Evolutionary conservation across 37 sponge, comb jelly and placozoan genomes (phyloP).

Genomic region (Spongilla lacustris): DNA sequence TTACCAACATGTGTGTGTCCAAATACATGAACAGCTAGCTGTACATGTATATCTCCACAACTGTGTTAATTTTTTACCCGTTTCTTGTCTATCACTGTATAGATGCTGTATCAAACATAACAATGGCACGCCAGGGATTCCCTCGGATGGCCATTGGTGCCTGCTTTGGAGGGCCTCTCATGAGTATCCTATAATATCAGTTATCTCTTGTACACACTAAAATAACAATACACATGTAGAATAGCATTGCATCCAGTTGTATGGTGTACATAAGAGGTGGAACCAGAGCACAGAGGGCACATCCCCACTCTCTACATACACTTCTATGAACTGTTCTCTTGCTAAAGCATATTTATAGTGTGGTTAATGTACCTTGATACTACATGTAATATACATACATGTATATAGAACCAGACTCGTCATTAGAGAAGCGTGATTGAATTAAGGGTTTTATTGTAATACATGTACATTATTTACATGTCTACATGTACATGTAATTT

Average conservation of each 20-base stretch:
- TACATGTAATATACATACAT: too few relatives aligned
- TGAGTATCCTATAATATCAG: slow-evolving; percentile 84
- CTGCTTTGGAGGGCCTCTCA: slow-evolving; percentile 95
- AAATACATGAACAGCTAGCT: not conserved
- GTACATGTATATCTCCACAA: not conserved
- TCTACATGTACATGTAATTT: too few relatives aligned
- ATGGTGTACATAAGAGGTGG: not conserved
- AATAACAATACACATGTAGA: too few relatives aligned
- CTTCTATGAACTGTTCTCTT: too few relatives aligned
- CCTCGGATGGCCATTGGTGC: slow-evolving; percentile 97
- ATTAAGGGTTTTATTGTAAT: too few relatives aligned
- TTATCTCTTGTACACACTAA: not conserved
- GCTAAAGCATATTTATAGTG: too few relatives aligned
- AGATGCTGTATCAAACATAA: slow-evolving; percentile 95
- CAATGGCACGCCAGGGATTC: slow-evolving; percentile 96
- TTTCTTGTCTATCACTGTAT: not conserved
- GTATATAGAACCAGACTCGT: too few relatives aligned
- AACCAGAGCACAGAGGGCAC: too few relatives aligned
- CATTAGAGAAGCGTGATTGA: not conserved
- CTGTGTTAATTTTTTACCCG: not conserved
- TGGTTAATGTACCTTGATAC: too few relatives aligned
- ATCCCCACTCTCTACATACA: too few relatives aligned
- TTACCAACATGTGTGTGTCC: not conserved
- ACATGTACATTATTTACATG: not conserved
- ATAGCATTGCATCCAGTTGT: too few relatives aligned